phyloP scores from a whole-genome alignment of 2,113 vertebrate species.

The Rynchops niger region DNA sequence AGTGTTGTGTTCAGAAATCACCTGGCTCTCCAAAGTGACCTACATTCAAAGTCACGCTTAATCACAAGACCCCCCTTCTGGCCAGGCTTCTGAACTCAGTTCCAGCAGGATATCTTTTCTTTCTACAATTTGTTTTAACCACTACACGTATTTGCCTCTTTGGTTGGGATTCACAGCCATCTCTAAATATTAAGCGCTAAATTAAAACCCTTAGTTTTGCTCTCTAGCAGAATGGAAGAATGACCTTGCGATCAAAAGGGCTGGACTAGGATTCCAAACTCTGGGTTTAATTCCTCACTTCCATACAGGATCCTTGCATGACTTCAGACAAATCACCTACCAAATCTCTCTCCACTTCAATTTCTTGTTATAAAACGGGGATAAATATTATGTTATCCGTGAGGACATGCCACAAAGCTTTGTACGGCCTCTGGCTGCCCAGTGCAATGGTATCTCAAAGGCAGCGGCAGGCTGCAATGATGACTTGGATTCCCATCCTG shows the following conservation, averaged over 20 bases:
- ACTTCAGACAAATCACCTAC: neutral
- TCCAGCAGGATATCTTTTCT: constrained; percentile 28
- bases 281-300: neutral
- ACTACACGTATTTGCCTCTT: neutral
- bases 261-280: neutral
- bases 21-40: constrained; percentile 35
- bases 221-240: neutral
- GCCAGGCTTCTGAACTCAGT: constrained; percentile 17
- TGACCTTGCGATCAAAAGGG: neutral
- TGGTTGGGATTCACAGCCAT: neutral
- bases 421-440: neutral
- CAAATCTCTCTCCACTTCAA: neutral
- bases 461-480: neutral
- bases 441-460: neutral
- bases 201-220: constrained; percentile 16
- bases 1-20: constrained; percentile 32
- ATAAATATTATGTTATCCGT: neutral
- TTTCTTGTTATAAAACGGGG: neutral
- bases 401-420: neutral
- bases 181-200: constrained; percentile 12
- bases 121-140: constrained; percentile 25
- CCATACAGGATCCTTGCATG: neutral
- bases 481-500: neutral
- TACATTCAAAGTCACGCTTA: constrained; percentile 53
- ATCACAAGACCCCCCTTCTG: constrained; percentile 44